Base-by-base conservation (phyloP, 2,113 vertebrate genomes). In the Erpornis zantholeuca region DNA sequence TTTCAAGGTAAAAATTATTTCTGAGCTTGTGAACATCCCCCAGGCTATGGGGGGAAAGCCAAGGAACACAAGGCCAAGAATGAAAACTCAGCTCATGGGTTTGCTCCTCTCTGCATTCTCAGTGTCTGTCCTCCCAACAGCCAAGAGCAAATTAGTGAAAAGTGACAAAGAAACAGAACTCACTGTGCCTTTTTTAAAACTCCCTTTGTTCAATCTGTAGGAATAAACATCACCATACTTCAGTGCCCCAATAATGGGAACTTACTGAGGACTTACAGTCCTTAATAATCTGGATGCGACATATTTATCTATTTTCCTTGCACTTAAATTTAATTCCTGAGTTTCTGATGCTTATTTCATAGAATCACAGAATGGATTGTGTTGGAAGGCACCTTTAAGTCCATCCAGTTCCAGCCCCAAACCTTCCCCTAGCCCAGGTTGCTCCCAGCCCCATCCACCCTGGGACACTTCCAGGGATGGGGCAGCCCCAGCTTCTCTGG, bases 401-500 rank as follows among this genome's bases (percentile, higher is more conserved):
- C 40, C 29, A 22, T 40, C 28, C 18, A 16, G 4, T 38, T 53
- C 78, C 45, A 75, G 4, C 9, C 14, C 24, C n/a, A 40, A 52
- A 38, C 16, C 38, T 68, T 15, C 53, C 24, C 25, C 53, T 4
- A 0, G 3, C 69, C 38, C 70, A 68, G 60, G 24, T 0, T 68
- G 24, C 61, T 82, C 38, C 47, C 5, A 75, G 24, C 9, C 10
- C 61, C 0, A 0, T 57, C 53, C 78, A 75, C 0, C 78, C 52
- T 11, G 21, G 78, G 78, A 0, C 28, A 53, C 28, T 36, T 0
- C 28, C 60, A 75, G 53, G 29, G 29, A 19, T 31, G 53, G n/a
- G 28, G n/a, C 86, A 89, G 70, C 53, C 47, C 0, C 61, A 68
- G 47, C 69, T 60, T 0, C 61, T 47, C 45, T 59, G 52, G 44